These are phyloP conservation scores for Rallus limicola DNA, from an alignment of 2,113 vertebrate species.

Conservation along the genomic window DNA sequence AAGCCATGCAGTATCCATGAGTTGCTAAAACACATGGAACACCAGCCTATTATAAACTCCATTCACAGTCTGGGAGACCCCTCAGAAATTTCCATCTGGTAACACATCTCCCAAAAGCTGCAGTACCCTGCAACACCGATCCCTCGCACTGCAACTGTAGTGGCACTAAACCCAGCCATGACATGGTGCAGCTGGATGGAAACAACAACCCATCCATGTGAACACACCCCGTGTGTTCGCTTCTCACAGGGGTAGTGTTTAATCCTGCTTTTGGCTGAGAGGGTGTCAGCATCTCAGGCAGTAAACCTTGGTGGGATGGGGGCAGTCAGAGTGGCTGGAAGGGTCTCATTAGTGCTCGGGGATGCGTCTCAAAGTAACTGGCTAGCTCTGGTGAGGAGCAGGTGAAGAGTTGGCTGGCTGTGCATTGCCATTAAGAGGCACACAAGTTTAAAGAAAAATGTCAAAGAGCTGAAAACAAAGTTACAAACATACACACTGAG, in stretches of 20 bases:
- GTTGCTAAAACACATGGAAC: neutral
- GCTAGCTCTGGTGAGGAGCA: neutral
- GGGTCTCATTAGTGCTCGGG: neutral
- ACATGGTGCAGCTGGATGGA: neutral
- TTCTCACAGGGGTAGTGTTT: neutral
- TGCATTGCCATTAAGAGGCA: neutral
- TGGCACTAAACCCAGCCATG: neutral
- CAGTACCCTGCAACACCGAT: accelerated
- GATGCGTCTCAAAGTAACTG: neutral
- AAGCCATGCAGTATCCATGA: neutral
- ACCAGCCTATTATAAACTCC: neutral
- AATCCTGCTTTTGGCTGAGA: neutral
- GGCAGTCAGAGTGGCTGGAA: neutral
- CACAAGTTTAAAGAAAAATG: neutral
- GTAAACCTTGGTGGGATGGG: neutral
- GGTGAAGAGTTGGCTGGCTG: neutral
- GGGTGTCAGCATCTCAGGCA: neutral
- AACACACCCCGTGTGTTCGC: neutral
- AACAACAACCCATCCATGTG: neutral
- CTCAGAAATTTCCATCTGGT: neutral
- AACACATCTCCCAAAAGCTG: neutral
- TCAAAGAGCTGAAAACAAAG: neutral
- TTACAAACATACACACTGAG: neutral
- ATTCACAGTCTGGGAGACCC: neutral
- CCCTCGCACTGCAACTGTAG: accelerated